Base-by-base conservation (phyloP, 2,797 vertebrate species). In the Myotis planiceps region DNA sequence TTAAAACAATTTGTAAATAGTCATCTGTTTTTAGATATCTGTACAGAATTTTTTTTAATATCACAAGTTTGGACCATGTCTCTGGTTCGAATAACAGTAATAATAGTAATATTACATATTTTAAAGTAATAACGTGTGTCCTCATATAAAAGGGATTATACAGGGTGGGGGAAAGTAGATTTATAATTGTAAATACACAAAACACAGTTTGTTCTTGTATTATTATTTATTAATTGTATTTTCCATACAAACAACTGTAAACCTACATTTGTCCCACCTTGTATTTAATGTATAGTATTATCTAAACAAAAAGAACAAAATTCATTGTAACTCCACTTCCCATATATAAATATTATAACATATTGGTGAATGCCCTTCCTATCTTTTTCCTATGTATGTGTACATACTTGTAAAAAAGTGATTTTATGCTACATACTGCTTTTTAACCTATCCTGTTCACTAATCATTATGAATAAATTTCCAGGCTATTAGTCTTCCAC, bases 381-480 rank as follows among this genome's bases (percentile, higher is more conserved):
- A 0, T 95, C 21, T 71, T 81, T 84, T 72, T 90, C 39, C 51
- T 79, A 3, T 91, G 18, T 78, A 7, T 88, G 5, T 80, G 10
- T 68, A 45, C 6, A 47, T 66, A 82, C 29, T 81, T 86, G 1
- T 91, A 80, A 69, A 92, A 76, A 95, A 65, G 34, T 68, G 58
- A 84, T 92, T 81, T 34, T 81, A 79, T 65, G 37, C 66, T 88
- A 25, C 42, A 34, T 94, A 51, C 1, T 88, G 25, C 34, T 27
- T 82, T 95, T 72, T 51, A 93, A 90, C n/a, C 75, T 92, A 27
- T 47, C 60, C 29, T 21, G 95, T 92, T 79, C 37, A 88, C 32
- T 96, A 94, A 80, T 23, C 87, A 79, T 74, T 92, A 37, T 92
- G 55, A 92, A 29, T 90, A 32, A 69, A 49, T 93, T 96, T 94